phyloP scores from a whole-genome alignment of 2,113 vertebrate species.

The Megatriorchis doriae region DNA sequence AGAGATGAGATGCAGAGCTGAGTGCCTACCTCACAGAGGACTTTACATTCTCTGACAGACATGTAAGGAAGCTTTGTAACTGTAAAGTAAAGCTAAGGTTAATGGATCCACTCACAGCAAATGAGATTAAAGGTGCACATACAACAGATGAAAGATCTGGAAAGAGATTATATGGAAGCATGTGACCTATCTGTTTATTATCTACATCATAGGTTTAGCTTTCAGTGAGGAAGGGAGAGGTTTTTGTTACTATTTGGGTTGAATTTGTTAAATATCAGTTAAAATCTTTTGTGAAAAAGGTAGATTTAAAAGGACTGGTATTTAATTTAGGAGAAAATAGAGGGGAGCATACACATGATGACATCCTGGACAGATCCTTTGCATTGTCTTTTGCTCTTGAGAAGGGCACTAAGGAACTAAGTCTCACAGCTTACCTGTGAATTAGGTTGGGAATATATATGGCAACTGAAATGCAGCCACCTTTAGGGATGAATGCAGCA shows the following conservation, averaged over 20 bases:
- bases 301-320: not conserved
- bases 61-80: not conserved
- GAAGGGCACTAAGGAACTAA: not conserved
- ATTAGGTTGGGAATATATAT: not conserved
- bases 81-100: not conserved
- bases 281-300: not conserved
- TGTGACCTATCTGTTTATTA: not conserved
- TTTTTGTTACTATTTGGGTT: not conserved
- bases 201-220: not conserved
- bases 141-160: not conserved
- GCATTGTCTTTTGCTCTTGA: not conserved
- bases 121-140: not conserved
- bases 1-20: not conserved
- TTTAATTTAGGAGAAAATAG: not conserved
- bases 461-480: not conserved
- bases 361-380: not conserved
- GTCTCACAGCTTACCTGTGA: not conserved
- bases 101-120: not conserved
- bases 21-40: not conserved
- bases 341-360: accelerated
- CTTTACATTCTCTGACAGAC: not conserved
- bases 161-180: not conserved
- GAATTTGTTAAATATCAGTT: not conserved
- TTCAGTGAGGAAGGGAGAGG: not conserved
- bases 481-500: not conserved